These are phyloP conservation scores for Sepioteuthis lessoniana DNA, from an alignment of 2,888 invertebrate genomes.

Conservation along the genomic window DNA sequence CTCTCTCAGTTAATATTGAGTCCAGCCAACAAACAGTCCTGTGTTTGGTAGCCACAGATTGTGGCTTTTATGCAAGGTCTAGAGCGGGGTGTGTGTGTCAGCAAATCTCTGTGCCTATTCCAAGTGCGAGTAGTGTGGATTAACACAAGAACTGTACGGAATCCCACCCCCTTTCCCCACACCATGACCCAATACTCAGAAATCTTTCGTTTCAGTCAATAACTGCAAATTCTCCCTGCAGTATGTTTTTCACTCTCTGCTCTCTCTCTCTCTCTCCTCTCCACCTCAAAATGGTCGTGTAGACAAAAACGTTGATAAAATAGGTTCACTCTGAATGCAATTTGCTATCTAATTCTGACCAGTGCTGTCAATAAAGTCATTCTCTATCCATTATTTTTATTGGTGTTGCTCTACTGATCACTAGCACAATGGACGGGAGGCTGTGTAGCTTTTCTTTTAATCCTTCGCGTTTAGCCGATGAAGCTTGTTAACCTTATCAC, in stretches of 20 bases:
- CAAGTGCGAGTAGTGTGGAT: conserved; percentile 18
- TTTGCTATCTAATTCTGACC: no score
- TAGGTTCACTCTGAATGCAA: no score
- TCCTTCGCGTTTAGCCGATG: no score
- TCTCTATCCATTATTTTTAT: no score
- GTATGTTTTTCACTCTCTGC: background rate
- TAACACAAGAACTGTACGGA: background rate
- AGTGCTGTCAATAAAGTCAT: no score
- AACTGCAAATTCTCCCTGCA: background rate
- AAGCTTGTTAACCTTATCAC: no score
- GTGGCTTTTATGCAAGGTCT: background rate
- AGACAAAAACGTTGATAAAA: no score
- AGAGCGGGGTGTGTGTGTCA: background rate
- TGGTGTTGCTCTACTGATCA: no score
- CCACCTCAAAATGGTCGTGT: background rate
- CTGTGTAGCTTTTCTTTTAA: no score
- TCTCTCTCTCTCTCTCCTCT: background rate
- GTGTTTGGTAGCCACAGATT: background rate
- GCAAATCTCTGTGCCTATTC: background rate
- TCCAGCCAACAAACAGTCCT: background rate
- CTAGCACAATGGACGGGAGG: no score
- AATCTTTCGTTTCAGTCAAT: conserved; percentile 2
- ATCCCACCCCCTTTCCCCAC: background rate
- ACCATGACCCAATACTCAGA: background rate
- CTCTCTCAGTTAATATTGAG: background rate